phyloP scores from a whole-genome alignment of 2,888 invertebrate species.

The Lapara coniferarum region DNA sequence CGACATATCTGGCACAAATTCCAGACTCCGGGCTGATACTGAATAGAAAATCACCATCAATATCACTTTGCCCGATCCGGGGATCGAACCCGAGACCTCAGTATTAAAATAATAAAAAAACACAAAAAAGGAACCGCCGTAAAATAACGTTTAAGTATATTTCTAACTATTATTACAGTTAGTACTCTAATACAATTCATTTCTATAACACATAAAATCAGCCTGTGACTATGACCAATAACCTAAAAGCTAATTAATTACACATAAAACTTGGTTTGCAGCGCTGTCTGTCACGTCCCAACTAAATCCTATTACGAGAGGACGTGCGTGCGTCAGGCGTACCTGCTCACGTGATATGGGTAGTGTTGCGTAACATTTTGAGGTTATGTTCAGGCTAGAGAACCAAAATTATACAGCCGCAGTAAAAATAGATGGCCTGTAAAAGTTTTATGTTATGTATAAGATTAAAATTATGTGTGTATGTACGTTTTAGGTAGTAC shows the following conservation, averaged over 20 bases:
- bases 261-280: neutral
- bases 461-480: no score
- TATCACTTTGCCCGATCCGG: no score
- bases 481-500: no score
- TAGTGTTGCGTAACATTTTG: neutral
- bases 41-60: no score
- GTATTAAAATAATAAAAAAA: no score
- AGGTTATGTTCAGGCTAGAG: neutral
- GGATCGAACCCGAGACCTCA: no score
- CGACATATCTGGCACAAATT: no score
- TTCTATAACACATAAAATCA: neutral
- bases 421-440: neutral
- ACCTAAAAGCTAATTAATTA: conserved; percentile 18
- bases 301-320: conserved; percentile 16
- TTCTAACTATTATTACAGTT: no score
- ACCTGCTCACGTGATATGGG: neutral
- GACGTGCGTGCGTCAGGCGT: conserved; percentile 14
- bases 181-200: neutral
- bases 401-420: neutral
- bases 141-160: no score
- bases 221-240: neutral
- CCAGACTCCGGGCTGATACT: no score
- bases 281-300: conserved; percentile 3
- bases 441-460: no score
- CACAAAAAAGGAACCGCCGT: no score